These are phyloP conservation scores for Scaptodrosophila latifasciaeformis DNA, from an alignment of 2,888 invertebrate species.

Conservation along the genomic window DNA sequence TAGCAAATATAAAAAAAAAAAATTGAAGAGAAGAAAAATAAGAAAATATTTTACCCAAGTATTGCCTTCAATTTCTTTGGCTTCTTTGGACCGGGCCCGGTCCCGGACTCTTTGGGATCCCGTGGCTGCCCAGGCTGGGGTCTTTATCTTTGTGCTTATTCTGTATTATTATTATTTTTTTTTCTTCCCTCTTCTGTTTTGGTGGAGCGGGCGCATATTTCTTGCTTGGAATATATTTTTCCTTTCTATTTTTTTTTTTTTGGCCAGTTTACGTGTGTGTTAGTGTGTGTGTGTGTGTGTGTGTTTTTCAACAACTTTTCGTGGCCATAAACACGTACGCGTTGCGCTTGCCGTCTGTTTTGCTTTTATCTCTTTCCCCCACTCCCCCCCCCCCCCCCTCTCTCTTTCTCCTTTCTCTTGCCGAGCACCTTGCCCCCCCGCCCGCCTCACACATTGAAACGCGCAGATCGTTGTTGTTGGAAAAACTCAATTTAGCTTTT, in stretches of 20 bases:
- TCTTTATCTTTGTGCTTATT: too few species aligned
- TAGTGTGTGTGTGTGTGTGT: conserved; percentile 29
- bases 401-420: too few species aligned
- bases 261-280: conserved; percentile 10
- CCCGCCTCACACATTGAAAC: conserved; percentile 26
- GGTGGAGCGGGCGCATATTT: conserved; percentile 32
- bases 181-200: conserved; percentile 29
- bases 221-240: conserved; percentile 15
- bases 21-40: too few species aligned
- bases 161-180: conserved; percentile 1
- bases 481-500: conserved; percentile 63
- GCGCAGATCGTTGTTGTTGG: conserved; percentile 54
- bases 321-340: conserved; percentile 64
- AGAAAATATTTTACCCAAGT: too few species aligned
- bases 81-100: too few species aligned
- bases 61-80: too few species aligned
- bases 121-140: too few species aligned
- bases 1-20: too few species aligned
- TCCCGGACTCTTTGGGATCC: too few species aligned
- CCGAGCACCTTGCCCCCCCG: too few species aligned
- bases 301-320: conserved; percentile 60
- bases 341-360: conserved; percentile 47
- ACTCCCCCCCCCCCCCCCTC: background rate
- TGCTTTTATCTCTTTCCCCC: conserved; percentile 47
- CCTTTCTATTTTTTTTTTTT: conserved; percentile 10